Conservation (phyloP, 1,140 invertebrate species). For the Paracyclopina nana region DNA sequence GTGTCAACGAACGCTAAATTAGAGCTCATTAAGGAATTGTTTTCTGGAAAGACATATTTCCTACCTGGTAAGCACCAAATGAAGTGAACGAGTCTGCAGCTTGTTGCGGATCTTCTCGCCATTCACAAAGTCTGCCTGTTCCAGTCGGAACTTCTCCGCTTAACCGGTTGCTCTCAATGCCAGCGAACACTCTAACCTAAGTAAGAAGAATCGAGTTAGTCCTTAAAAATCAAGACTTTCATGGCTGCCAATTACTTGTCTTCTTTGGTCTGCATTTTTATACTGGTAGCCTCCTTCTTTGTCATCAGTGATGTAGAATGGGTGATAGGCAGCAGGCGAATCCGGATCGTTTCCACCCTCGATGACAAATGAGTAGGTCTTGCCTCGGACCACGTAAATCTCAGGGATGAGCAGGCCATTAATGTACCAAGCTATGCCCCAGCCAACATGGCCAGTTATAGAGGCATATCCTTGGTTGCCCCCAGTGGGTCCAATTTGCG, state of each 20-base stretch:
- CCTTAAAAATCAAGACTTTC: not conserved
- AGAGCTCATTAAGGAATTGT: too few species aligned
- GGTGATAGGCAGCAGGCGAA: conserved; percentile 63
- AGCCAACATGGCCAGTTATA: conserved; percentile 72
- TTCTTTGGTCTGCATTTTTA: conserved; percentile 40
- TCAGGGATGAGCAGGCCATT: conserved; percentile 82
- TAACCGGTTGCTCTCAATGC: not conserved
- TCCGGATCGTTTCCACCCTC: conserved; percentile 63
- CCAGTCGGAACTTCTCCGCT: conserved; percentile 41
- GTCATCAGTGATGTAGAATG: conserved; percentile 68
- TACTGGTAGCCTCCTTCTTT: conserved; percentile 68
- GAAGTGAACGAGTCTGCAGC: conserved; percentile 51
- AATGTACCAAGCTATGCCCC: conserved; percentile 87
- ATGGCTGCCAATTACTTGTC: conserved; percentile 13
- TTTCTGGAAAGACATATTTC: too few species aligned
- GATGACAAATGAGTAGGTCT: conserved; percentile 69
- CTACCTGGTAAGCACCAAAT: conserved; percentile 78
- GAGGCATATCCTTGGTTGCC: conserved; percentile 64
- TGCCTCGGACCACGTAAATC: conserved; percentile 69
- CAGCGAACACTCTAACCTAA: conserved; percentile 28
- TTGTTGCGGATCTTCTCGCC: conserved; percentile 49
- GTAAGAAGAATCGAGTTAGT: conserved; percentile 19
- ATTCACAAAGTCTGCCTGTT: conserved; percentile 58
- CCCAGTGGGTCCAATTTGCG: conserved; percentile 56
- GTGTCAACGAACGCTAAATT: conserved; percentile 48